A percentile compares a stretch with the other conserved stretches of the same genome.
These are phyloP conservation scores for Hirtodrosophila confusa DNA, from an alignment of 2,888 invertebrate genomes.

Conservation along the genomic window DNA sequence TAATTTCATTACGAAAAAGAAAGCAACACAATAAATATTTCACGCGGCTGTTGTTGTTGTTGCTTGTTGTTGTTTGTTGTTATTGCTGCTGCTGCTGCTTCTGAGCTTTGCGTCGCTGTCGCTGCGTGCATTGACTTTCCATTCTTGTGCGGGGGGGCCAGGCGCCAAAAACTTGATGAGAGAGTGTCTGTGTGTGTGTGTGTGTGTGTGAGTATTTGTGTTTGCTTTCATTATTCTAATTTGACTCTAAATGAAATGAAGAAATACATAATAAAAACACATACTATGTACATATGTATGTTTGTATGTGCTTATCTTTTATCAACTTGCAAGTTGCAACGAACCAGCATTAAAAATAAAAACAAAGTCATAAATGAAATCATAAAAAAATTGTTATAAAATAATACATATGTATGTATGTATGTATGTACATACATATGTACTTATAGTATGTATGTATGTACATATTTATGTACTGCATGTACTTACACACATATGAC, in stretches of 20 bases:
- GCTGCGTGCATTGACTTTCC: slow-evolving; percentile 75
- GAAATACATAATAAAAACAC: slow-evolving; percentile 33
- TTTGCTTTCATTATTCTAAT: slow-evolving; percentile 62
- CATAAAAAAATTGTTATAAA: slow-evolving; percentile 26
- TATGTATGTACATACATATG: no score
- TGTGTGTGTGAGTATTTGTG: slow-evolving; percentile 22
- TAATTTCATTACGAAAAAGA: slow-evolving; percentile 69
- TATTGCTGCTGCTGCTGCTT: slow-evolving; percentile 32
- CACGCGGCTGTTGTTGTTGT: no score
- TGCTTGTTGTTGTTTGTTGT: slow-evolving; percentile 27
- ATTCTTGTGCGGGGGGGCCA: slow-evolving; percentile 45
- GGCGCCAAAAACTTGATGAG: slow-evolving; percentile 20
- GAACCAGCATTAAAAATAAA: slow-evolving; percentile 16
- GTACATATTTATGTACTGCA: no score
- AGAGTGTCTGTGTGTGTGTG: not conserved
- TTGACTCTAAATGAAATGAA: slow-evolving; percentile 35
- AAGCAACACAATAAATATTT: slow-evolving; percentile 52
- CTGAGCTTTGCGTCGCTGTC: slow-evolving; percentile 45
- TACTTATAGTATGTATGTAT: no score
- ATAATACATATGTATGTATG: not conserved
- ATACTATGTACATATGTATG: slow-evolving; percentile 6
- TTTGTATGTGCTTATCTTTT: not conserved
- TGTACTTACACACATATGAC: slow-evolving; percentile 31
- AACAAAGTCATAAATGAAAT: slow-evolving; percentile 60
- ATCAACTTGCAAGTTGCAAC: no score